These are phyloP conservation scores for Chanos chanos DNA, from an alignment of 2,797 vertebrate genomes.

Conservation along the genomic window DNA sequence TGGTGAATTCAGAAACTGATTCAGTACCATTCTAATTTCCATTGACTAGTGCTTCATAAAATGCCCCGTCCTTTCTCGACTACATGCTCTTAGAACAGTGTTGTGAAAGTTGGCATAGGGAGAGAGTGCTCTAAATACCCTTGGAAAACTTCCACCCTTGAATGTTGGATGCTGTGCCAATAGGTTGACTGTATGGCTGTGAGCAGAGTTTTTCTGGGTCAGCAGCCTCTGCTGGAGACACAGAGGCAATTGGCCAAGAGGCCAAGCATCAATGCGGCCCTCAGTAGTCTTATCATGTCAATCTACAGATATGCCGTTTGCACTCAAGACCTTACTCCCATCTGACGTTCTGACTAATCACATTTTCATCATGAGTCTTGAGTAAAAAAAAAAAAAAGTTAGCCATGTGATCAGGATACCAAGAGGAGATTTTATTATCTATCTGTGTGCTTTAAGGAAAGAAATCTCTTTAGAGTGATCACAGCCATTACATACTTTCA, in stretches of 20 bases:
- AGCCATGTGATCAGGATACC: neutral
- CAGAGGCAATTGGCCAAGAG: neutral
- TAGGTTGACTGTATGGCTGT: slow-evolving; percentile 34
- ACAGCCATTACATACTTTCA: too few relatives aligned
- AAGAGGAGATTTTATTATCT: neutral
- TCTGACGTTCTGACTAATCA: neutral
- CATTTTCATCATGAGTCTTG: neutral
- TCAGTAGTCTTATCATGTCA: neutral
- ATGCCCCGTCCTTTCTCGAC: too few relatives aligned
- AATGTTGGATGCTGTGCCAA: slow-evolving; percentile 39
- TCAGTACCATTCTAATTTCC: too few relatives aligned
- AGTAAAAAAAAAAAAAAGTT: neutral
- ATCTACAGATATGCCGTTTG: neutral
- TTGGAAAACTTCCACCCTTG: slow-evolving; percentile 48
- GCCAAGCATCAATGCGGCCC: neutral
- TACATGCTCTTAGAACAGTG: too few relatives aligned
- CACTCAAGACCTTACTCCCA: neutral
- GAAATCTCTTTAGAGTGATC: too few relatives aligned
- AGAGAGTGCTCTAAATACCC: slow-evolving; percentile 40
- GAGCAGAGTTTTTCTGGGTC: slow-evolving; percentile 45
- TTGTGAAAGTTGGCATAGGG: too few relatives aligned
- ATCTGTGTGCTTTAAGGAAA: neutral
- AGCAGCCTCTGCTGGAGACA: slow-evolving; percentile 13
- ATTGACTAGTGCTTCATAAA: too few relatives aligned
- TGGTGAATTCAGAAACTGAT: too few relatives aligned